These are phyloP conservation scores for Paelopatides confundens DNA, from an alignment of 53 echinoderm and acorn worm species.

Conservation along the genomic window DNA sequence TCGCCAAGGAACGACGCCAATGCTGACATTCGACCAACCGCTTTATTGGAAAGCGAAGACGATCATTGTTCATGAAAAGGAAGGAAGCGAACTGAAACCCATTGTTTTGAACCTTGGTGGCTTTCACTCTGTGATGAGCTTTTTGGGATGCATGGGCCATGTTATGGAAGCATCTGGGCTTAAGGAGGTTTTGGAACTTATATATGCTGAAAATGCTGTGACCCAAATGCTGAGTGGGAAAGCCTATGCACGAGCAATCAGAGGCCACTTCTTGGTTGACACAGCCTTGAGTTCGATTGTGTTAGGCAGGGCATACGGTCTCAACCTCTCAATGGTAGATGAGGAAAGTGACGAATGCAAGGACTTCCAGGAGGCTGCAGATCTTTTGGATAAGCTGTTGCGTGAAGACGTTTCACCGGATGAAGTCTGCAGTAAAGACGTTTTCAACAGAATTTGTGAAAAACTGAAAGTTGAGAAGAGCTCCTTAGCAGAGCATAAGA, in stretches of 20 bases:
- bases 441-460: not conserved
- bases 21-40: conserved; percentile 74
- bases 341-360: too few relatives aligned
- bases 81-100: conserved; percentile 9
- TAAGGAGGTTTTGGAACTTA: conserved; percentile 12
- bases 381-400: not conserved
- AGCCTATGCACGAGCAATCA: conserved; percentile 5
- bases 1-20: not conserved
- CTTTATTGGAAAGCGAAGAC: conserved; percentile 63
- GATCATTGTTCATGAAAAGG: conserved; percentile 19
- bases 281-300: conserved; percentile 8
- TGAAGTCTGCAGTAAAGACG: not conserved
- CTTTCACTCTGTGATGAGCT: conserved; percentile 43
- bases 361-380: not conserved
- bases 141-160: conserved; percentile 35
- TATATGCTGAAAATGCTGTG: conserved; percentile 31
- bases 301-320: too few relatives aligned
- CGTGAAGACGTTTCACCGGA: not conserved
- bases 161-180: conserved; percentile 13
- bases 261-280: conserved; percentile 26
- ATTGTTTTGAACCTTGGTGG: conserved; percentile 35
- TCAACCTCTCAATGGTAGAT: too few relatives aligned
- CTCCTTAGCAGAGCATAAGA: not conserved
- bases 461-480: conserved; percentile 6
- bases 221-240: conserved; percentile 27